Evolutionary conservation across 1,140 invertebrate species (phyloP).

Genomic region (Diuraphis noxia): DNA sequence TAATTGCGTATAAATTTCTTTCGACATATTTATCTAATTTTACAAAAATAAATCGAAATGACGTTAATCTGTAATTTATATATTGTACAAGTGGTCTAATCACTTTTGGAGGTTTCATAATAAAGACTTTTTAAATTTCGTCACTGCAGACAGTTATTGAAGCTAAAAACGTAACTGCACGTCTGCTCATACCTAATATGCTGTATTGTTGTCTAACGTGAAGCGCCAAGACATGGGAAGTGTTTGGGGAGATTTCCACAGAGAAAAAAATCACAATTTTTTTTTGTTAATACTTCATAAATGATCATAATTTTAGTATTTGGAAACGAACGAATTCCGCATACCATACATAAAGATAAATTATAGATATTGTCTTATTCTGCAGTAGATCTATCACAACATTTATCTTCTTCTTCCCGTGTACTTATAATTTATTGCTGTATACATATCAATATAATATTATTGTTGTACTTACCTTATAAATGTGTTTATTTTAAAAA

Average conservation of each 20-base stretch:
- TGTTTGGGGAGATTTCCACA: not conserved
- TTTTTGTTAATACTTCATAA: not conserved
- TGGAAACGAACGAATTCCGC: not conserved
- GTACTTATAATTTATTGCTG: not conserved
- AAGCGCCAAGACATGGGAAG: not conserved
- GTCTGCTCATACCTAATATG: not conserved
- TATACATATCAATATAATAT: not conserved
- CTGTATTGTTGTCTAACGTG: not conserved
- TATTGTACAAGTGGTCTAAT: no score
- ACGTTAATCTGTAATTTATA: no score
- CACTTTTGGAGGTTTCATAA: no score
- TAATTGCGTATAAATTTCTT: no score
- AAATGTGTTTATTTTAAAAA: not conserved
- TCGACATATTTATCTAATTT: no score
- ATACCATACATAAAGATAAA: not conserved
- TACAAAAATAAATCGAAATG: no score
- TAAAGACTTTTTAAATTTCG: not conserved
- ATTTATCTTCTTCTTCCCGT: not conserved
- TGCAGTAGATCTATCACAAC: not conserved
- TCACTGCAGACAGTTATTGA: not conserved
- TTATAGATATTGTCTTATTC: not conserved
- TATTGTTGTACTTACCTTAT: not conserved
- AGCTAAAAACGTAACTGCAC: not conserved
- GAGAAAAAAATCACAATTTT: not conserved
- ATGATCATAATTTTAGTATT: no score